phyloP scores from a whole-genome alignment of 1,140 invertebrate genomes.

The Capitella teleta region DNA sequence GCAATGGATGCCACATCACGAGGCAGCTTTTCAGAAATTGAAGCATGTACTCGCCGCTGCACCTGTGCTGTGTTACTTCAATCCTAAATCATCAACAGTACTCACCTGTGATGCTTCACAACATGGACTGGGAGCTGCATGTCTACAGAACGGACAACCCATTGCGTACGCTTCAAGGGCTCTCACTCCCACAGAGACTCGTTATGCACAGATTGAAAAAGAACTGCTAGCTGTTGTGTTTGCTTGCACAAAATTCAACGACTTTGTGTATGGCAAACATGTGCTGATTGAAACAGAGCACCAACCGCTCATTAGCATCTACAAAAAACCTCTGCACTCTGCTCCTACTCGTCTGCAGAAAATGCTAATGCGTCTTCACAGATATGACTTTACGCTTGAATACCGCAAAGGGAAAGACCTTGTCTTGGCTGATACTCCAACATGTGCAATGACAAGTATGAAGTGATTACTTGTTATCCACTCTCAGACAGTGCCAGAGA shows the following conservation, averaged over 20 bases:
- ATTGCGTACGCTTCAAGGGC: slow-evolving; percentile 41
- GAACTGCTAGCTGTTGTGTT: slow-evolving; percentile 45
- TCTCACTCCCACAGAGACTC: slow-evolving; percentile 34
- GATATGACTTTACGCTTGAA: slow-evolving; percentile 38
- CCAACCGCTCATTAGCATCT: slow-evolving; percentile 35
- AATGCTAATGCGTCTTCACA: slow-evolving; percentile 40
- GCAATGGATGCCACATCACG: slow-evolving; percentile 2
- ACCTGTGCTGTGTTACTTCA: slow-evolving; percentile 20
- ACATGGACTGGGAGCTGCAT: slow-evolving; percentile 36
- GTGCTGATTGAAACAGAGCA: slow-evolving; percentile 26
- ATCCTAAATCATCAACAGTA: slow-evolving; percentile 14
- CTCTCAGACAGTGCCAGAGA: too few species aligned
- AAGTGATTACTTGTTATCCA: too few species aligned
- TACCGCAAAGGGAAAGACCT: slow-evolving; percentile 34
- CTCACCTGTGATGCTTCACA: slow-evolving; percentile 21
- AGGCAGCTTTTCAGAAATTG: slow-evolving; percentile 15
- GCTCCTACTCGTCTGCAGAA: slow-evolving; percentile 37
- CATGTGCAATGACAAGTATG: too few species aligned
- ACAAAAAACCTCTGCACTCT: slow-evolving; percentile 37
- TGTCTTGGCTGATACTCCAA: too few species aligned
- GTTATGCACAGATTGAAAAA: slow-evolving; percentile 44
- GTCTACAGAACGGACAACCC: slow-evolving; percentile 40
- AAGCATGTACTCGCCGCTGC: slow-evolving; percentile 15
- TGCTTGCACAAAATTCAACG: slow-evolving; percentile 34
- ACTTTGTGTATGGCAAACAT: slow-evolving; percentile 29